Evolutionary conservation across 2,113 vertebrate species (phyloP), one percentile per base, ranked within the genome.

Genomic region (Leptobrachium leishanense): DNA sequence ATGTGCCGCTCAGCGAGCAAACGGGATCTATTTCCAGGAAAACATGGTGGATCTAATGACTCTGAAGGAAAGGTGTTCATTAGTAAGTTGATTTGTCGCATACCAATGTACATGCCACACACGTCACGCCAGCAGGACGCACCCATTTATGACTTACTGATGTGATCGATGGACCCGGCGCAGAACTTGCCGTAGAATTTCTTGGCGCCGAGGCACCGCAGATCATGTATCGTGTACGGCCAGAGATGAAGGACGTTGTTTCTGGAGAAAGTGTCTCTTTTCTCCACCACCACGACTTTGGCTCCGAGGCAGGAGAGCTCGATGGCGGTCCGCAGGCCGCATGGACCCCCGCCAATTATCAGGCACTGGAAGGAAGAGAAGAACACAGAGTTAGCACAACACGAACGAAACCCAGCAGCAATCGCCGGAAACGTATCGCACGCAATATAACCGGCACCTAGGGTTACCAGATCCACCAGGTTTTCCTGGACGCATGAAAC

Each of bases 111-210:
- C 44, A 46, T 3, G 3, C 44, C 44, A 46, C 44, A 46, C n/a
- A n/a, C n/a, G 44, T 46, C 44, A 46, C 44, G 8, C n/a, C n/a
- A 31, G 20, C 20, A 54, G 73, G n/a, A n/a, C n/a, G n/a, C n/a
- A n/a, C n/a, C n/a, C n/a, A n/a, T n/a, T n/a, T n/a, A n/a, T n/a
- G n/a, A 97, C 98, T 97, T 87, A 99, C 98, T 99, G 88, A 99
- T 99, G 79, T 99, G 98, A 88, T 99, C 95, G 20, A 99, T 99
- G 77, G 98, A 94, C 57, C 98, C 98, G 0, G 95, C 98, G 39
- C 98, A 99, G 89, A 99, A 99, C 85, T 99, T 99, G 6, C 98
- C 98, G 0, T 96, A 96, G 83, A 99, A 99, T 83, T 98, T 98
- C 91, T 99, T 99, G 68, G 97, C 98, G 71, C 97, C 98, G 9